Percentiles rank a stretch among this genome's conserved stretches.
Evolutionary conservation across 2,113 vertebrate genomes (phyloP).

Genomic region (Rhinogobius similis): DNA sequence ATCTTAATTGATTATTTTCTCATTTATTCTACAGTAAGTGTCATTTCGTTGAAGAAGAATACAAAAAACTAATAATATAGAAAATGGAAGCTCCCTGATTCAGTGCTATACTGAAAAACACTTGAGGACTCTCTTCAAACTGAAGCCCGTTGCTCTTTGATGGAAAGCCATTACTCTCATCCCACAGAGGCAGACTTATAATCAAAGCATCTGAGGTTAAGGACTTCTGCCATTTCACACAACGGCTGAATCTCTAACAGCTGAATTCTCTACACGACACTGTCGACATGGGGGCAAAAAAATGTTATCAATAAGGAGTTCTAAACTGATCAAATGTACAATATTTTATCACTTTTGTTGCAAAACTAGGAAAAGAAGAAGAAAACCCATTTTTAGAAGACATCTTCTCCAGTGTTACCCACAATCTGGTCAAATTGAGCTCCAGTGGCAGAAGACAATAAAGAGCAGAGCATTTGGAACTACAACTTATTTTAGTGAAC

Average conservation of each 20-base stretch:
- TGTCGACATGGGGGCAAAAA: background rate
- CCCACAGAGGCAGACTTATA: background rate
- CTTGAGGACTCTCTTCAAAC: constrained; percentile 7
- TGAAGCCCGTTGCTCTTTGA: constrained; percentile 15
- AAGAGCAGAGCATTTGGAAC: background rate
- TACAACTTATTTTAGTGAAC: background rate
- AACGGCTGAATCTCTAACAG: background rate
- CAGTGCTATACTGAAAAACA: background rate
- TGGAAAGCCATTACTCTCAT: constrained; percentile 16
- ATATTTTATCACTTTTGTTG: background rate
- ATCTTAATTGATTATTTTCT: background rate
- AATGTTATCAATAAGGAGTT: background rate
- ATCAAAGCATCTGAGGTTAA: constrained; percentile 8
- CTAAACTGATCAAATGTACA: background rate
- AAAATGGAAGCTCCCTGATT: background rate
- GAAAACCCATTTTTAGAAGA: background rate
- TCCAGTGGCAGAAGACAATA: background rate
- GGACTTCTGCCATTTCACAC: constrained; percentile 14
- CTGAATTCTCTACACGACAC: background rate
- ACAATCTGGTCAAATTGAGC: background rate
- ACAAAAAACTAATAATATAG: background rate
- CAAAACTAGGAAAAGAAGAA: background rate
- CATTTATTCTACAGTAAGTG: background rate
- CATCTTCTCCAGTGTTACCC: background rate
- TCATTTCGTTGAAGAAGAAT: background rate